phyloP scores from a whole-genome alignment of 2,797 vertebrate species.

The Perodicticus potto region DNA sequence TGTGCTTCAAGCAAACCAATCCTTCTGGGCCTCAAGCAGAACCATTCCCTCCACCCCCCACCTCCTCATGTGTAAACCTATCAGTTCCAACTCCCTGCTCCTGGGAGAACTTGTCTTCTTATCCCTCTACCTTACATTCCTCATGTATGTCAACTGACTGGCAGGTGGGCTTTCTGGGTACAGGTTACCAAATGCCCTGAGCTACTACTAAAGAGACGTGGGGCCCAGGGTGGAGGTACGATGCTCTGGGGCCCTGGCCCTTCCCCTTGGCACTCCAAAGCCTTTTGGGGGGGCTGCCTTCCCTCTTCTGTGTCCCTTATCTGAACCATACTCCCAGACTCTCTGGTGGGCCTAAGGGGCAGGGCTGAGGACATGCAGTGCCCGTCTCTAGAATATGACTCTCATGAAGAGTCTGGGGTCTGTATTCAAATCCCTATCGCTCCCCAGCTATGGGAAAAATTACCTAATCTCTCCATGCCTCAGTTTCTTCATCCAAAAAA shows the following conservation, averaged over 20 bases:
- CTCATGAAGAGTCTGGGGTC: background rate
- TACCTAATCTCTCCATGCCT: background rate
- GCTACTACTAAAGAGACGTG: background rate
- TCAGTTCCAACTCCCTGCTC: background rate
- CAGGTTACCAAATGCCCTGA: background rate
- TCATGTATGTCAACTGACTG: background rate
- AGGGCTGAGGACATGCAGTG: background rate
- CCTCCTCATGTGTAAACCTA: background rate
- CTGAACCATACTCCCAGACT: background rate
- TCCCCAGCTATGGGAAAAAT: background rate
- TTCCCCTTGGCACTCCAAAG: background rate
- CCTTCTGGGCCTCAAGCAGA: background rate
- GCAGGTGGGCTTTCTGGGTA: background rate
- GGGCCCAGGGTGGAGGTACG: background rate
- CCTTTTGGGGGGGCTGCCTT: background rate
- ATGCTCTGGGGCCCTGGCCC: background rate
- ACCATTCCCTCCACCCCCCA: background rate
- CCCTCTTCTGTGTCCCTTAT: background rate
- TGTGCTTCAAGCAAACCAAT: background rate
- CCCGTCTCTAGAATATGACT: background rate
- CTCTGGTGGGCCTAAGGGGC: background rate
- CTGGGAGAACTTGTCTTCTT: background rate
- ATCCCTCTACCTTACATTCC: background rate
- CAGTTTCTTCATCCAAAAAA: background rate
- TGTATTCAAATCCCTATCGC: background rate